Percentiles rank a stretch among this genome's conserved stretches.
Evolutionary conservation across 2,113 vertebrate genomes (phyloP).

Genomic region (Myiopsitta monachus): DNA sequence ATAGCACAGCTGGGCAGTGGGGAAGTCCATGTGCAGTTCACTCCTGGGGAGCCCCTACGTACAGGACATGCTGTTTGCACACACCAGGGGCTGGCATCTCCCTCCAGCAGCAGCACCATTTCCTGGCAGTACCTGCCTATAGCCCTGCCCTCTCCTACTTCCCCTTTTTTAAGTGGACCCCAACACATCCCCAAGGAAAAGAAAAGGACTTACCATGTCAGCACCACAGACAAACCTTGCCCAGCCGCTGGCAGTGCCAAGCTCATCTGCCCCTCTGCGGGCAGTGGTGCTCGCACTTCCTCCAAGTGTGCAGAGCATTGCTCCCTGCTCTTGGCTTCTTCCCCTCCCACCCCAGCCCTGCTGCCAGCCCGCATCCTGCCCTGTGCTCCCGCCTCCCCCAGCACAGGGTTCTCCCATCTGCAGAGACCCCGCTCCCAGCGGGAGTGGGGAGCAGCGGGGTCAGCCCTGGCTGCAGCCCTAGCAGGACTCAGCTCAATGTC

Average conservation of each 20-base stretch:
- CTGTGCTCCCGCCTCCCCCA: fast-evolving
- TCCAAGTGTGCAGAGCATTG: fast-evolving
- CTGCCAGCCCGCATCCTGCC: constrained; percentile 34
- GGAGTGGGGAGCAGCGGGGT: fast-evolving
- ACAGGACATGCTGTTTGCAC: background rate
- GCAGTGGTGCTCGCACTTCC: background rate
- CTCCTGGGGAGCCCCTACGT: background rate
- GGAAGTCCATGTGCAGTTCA: background rate
- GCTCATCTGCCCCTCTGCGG: background rate
- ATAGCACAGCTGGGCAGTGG: background rate
- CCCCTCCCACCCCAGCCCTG: background rate
- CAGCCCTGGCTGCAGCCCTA: background rate
- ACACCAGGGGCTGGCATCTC: background rate
- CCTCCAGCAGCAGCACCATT: fast-evolving
- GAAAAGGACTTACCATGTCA: background rate
- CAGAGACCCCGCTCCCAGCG: background rate
- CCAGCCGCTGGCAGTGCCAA: background rate
- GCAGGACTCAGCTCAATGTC: background rate
- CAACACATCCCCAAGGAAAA: too few species aligned
- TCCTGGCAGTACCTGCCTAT: background rate
- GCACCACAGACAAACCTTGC: background rate
- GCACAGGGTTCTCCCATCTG: background rate
- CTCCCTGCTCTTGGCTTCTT: constrained; percentile 32
- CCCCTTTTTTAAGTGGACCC: background rate
- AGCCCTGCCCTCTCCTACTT: background rate